Percentiles rank a stretch among this genome's conserved stretches.
Conservation (phyloP, 2,888 invertebrate species). For the Coleophora flavipennella region DNA sequence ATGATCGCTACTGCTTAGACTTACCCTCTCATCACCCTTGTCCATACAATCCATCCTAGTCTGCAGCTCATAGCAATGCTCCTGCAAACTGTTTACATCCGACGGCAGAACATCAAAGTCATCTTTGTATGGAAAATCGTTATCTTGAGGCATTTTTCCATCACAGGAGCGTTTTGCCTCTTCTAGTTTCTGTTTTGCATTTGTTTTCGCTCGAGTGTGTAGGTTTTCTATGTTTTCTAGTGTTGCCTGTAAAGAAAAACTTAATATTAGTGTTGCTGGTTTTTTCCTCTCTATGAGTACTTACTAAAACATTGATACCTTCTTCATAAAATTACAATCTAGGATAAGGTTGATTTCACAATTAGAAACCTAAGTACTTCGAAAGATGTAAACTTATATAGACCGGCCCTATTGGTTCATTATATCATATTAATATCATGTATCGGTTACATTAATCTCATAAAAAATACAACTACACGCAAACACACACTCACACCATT, state of each 20-base stretch:
- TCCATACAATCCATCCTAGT: conserved; percentile 78
- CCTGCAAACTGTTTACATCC: conserved; percentile 65
- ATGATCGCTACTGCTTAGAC: too few relatives aligned
- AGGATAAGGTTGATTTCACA: too few relatives aligned
- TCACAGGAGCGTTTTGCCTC: conserved; percentile 71
- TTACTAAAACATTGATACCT: too few relatives aligned
- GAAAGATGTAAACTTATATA: too few relatives aligned
- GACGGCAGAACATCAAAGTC: conserved; percentile 70
- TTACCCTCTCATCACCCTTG: conserved; percentile 71
- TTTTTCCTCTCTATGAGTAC: too few relatives aligned
- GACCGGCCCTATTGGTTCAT: too few relatives aligned
- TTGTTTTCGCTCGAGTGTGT: conserved; percentile 35
- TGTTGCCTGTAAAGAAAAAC: conserved; percentile 28
- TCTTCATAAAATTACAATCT: too few relatives aligned
- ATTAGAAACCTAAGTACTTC: too few relatives aligned
- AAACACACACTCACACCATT: too few relatives aligned
- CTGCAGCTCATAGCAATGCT: conserved; percentile 65
- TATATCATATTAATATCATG: too few relatives aligned
- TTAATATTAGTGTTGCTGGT: not conserved
- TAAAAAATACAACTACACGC: too few relatives aligned
- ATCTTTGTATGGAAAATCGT: conserved; percentile 64
- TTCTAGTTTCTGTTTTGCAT: conserved; percentile 60
- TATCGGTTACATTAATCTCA: too few relatives aligned
- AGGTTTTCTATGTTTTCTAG: conserved; percentile 43
- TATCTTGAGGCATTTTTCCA: conserved; percentile 69